Conservation (phyloP, 2,888 invertebrate species). For the Aromia moschata region DNA sequence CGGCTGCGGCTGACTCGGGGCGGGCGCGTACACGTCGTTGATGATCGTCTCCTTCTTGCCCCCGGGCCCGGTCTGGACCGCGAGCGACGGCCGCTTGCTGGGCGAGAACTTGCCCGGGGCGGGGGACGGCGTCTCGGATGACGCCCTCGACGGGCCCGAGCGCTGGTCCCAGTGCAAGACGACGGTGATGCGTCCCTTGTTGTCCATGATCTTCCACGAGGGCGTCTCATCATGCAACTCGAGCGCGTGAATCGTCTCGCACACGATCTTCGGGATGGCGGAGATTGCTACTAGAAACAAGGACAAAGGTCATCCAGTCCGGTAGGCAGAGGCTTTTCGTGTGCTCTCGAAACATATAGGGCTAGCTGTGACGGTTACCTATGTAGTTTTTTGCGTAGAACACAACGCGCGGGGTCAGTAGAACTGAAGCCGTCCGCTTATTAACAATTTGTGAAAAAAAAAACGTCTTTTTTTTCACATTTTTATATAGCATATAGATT, state of each 20-base stretch:
- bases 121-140: slow-evolving; percentile 65
- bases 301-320: slow-evolving; percentile 9
- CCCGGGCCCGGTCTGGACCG: slow-evolving; percentile 59
- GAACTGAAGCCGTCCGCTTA: too few relatives aligned
- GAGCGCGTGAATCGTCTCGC: slow-evolving; percentile 95
- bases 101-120: slow-evolving; percentile 67
- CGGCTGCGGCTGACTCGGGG: slow-evolving; percentile 58
- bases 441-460: too few relatives aligned
- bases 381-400: too few relatives aligned
- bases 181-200: slow-evolving; percentile 96
- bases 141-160: slow-evolving; percentile 66
- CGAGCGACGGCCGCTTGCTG: slow-evolving; percentile 74
- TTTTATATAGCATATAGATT: too few relatives aligned
- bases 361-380: too few relatives aligned
- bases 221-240: slow-evolving; percentile 96
- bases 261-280: slow-evolving; percentile 95
- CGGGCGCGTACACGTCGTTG: slow-evolving; percentile 67
- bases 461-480: too few relatives aligned
- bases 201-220: slow-evolving; percentile 98
- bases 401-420: too few relatives aligned
- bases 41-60: slow-evolving; percentile 69
- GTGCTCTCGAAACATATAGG: too few relatives aligned
- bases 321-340: too few relatives aligned
- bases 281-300: slow-evolving; percentile 79
- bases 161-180: slow-evolving; percentile 97